These are phyloP conservation scores for Otus scops DNA, from an alignment of 2,797 vertebrate species.

Conservation along the genomic window DNA sequence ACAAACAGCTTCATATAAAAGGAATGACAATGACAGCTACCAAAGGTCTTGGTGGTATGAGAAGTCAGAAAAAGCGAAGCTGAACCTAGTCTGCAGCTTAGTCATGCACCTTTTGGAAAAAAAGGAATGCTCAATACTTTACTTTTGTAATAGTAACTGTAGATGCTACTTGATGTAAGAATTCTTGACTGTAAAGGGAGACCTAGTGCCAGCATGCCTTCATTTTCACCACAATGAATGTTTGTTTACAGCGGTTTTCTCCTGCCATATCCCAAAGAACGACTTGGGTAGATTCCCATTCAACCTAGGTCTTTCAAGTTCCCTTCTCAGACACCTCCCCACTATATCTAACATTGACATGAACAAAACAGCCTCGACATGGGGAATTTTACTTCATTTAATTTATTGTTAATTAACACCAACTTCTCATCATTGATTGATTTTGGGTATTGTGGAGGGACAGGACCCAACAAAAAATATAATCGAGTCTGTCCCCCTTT, in stretches of 20 bases:
- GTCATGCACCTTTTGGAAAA: neutral
- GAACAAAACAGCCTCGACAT: neutral
- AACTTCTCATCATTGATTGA: neutral
- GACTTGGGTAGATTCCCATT: neutral
- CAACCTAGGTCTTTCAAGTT: neutral
- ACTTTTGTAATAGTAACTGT: neutral
- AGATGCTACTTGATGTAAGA: neutral
- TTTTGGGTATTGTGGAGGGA: neutral
- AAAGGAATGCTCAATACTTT: neutral
- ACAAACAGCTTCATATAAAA: neutral
- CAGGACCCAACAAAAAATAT: neutral
- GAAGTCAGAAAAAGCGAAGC: neutral
- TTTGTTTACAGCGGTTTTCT: neutral
- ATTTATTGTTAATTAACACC: neutral
- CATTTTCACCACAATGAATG: accelerated
- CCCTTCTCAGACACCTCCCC: neutral
- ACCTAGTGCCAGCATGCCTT: neutral
- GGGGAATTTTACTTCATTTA: neutral
- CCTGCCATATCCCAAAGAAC: neutral
- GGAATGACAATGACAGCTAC: neutral
- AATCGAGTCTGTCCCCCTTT: neutral
- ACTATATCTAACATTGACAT: neutral
- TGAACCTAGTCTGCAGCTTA: neutral
- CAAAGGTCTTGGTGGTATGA: neutral
- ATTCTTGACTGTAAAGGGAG: neutral